Evolutionary conservation across 2,113 vertebrate species (phyloP), one percentile per base, ranked within the genome.

Genomic region (Platysteira castanea): DNA sequence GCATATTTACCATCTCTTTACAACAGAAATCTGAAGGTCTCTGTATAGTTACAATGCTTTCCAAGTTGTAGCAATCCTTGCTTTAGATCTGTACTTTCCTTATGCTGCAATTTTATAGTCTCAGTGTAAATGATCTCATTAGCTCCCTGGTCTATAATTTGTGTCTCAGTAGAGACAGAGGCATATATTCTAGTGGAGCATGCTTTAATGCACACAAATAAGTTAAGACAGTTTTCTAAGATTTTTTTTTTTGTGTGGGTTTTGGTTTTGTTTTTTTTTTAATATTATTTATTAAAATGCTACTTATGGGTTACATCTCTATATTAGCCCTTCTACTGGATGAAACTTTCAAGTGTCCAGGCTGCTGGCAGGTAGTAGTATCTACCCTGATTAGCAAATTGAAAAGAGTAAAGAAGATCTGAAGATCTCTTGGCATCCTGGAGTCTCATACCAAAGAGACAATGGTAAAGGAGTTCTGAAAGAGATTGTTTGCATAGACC

Each of bases 111-210:
- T 47, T 71, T 47, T 39, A 63, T 3, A 71, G 6, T 47, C 10
- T 49, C 12, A 21, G 27, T 39, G 31, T 54, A 70, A 78, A 61
- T 27, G 1, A 52, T n/a, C 11, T 88, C 26, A 76, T 64, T 83
- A 65, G 3, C 24, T 79, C 24, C 6, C 26, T 64, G 23, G 21
- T 47, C 35, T 83, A 2, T 73, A 59, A 82, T 3, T 44, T 71
- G 8, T n/a, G 73, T 31, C 12, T 46, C 22, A 49, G n/a, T 19
- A 84, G 24, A 77, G 28, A 39, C 7, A 37, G 23, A 56, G 18
- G 7, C 7, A 59, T 2, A 7, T 24, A 5, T 33, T 33, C 37
- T 26, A 20, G 61, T 15, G 23, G 22, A 26, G 24, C 0, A 2
- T 50, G 13, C 19, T 70, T 85, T 90, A 49, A 79, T 20, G 13